Conservation (phyloP, 2,888 invertebrate genomes). For the Dione vanillae region DNA sequence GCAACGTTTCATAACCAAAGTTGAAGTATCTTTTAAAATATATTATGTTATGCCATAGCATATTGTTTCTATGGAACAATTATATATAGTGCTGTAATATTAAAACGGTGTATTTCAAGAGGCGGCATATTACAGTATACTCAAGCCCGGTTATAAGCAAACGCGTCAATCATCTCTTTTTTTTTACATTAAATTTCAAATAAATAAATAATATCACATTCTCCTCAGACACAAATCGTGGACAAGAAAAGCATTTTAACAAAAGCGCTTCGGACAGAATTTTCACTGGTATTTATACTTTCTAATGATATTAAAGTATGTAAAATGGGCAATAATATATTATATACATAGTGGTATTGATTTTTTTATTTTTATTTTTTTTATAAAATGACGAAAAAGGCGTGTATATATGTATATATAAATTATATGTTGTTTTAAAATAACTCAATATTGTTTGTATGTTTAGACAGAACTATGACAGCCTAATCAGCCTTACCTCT, state of each 20-base stretch:
- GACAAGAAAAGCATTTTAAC: conserved; percentile 16
- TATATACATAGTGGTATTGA: background rate
- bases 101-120: background rate
- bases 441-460: conserved; percentile 10
- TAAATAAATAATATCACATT: conserved; percentile 38
- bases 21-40: conserved; percentile 7
- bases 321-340: background rate
- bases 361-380: conserved; percentile 12
- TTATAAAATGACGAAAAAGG: conserved; percentile 3
- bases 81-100: background rate
- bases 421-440: background rate
- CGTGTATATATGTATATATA: background rate
- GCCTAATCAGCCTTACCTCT: conserved; percentile 38
- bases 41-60: no score
- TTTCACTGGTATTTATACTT: conserved; percentile 23
- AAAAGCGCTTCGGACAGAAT: conserved; percentile 20
- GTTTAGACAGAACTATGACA: conserved; percentile 27
- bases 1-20: conserved; percentile 2
- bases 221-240: conserved; percentile 29
- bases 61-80: background rate
- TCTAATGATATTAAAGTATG: conserved; percentile 6
- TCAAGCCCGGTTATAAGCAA: background rate
- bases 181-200: conserved; percentile 22
- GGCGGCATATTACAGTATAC: background rate
- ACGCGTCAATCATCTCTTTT: background rate